These are phyloP conservation scores for Hylaeus anthracinus DNA, from an alignment of 1,140 invertebrate genomes.

Conservation along the genomic window DNA sequence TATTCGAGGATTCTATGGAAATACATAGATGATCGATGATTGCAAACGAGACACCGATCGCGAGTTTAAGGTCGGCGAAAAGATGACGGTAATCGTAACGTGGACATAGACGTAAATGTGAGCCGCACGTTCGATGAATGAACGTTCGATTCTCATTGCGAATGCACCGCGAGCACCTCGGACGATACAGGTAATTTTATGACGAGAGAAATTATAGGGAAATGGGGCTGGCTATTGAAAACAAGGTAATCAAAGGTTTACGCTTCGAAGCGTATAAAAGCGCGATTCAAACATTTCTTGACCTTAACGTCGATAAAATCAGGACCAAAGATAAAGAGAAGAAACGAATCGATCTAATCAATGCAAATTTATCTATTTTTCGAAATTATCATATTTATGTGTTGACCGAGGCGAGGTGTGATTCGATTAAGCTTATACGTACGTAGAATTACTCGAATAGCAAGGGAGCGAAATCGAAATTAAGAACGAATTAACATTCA, in stretches of 20 bases:
- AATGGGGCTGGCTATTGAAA: constrained; percentile 31
- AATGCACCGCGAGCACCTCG: constrained; percentile 37
- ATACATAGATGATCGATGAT: too few relatives aligned
- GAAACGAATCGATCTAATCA: neutral
- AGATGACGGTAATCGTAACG: constrained; percentile 22
- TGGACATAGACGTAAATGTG: constrained; percentile 23
- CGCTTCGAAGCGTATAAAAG: neutral
- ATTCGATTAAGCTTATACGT: too few relatives aligned
- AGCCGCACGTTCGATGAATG: constrained; percentile 39
- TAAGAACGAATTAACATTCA: too few relatives aligned
- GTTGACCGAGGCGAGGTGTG: too few relatives aligned
- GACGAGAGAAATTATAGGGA: constrained; percentile 39
- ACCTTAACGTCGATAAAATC: too few relatives aligned
- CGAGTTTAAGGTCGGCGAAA: constrained; percentile 37
- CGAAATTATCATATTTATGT: too few relatives aligned
- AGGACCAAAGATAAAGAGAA: neutral
- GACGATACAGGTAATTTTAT: constrained; percentile 24
- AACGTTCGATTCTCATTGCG: constrained; percentile 42
- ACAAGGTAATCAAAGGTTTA: neutral
- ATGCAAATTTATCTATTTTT: too few relatives aligned
- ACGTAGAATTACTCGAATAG: too few relatives aligned
- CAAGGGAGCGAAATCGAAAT: too few relatives aligned
- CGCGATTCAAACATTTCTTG: too few relatives aligned
- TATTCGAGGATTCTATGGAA: neutral
- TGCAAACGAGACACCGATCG: constrained; percentile 1